Evolutionary conservation across 1,140 invertebrate species (phyloP).

Genomic region (Drosophila rufa): DNA sequence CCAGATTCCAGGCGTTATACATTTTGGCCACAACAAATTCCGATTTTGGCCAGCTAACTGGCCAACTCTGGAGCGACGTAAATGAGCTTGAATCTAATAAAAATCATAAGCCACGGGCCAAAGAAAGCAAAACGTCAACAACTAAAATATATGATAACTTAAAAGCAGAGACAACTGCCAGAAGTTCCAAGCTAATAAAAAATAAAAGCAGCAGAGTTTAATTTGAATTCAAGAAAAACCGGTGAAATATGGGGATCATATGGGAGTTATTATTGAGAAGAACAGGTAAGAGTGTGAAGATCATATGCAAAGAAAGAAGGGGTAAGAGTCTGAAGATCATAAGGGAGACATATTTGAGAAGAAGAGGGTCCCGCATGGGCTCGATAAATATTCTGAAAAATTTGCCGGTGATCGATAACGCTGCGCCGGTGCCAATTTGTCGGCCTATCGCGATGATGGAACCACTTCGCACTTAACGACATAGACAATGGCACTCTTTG

Average conservation of each 20-base stretch:
- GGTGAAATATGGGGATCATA: conserved; percentile 42
- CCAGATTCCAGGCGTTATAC: conserved; percentile 59
- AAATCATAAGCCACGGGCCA: conserved; percentile 53
- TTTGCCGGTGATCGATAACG: conserved; percentile 26
- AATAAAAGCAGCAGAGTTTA: conserved; percentile 25
- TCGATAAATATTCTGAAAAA: conserved; percentile 39
- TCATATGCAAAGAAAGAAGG: background rate
- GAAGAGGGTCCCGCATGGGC: conserved; percentile 33
- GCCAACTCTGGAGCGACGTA: conserved; percentile 20
- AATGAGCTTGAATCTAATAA: conserved; percentile 48
- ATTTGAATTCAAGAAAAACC: conserved; percentile 62
- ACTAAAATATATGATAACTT: conserved; percentile 40
- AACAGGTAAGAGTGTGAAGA: background rate
- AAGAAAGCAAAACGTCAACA: conserved; percentile 37
- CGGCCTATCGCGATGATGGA: conserved; percentile 42
- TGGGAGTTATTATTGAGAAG: conserved; percentile 1
- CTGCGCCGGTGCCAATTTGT: conserved; percentile 31
- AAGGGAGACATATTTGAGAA: background rate
- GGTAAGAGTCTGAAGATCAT: background rate
- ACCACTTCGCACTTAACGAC: conserved; percentile 47
- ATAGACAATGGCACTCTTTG: conserved; percentile 63
- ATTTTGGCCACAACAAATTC: conserved; percentile 66
- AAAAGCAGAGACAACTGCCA: conserved; percentile 26
- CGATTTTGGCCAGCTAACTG: conserved; percentile 8
- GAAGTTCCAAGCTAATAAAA: conserved; percentile 15